Evolutionary conservation across 2,113 vertebrate species (phyloP).

Genomic region (Podiceps cristatus): DNA sequence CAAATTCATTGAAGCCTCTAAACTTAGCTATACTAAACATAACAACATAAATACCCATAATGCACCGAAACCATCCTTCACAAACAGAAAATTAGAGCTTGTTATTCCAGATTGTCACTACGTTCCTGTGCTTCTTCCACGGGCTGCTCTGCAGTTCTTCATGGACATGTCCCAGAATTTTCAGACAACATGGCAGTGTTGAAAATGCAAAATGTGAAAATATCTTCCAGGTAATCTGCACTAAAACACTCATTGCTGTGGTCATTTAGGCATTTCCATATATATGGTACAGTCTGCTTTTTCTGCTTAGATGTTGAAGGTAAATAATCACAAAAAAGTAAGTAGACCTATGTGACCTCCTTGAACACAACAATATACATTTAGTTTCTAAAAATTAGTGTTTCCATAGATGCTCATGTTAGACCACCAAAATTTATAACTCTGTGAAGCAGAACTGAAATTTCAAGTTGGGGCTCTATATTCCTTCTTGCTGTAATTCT

Average conservation of each 20-base stretch:
- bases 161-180: slow-evolving; percentile 1
- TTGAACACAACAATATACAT: slow-evolving; percentile 39
- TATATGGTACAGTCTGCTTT: slow-evolving; percentile 9
- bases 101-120: slow-evolving; percentile 38
- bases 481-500: neutral
- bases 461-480: neutral
- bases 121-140: slow-evolving; percentile 30
- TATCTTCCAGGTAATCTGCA: slow-evolving; percentile 37
- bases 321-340: slow-evolving; percentile 60
- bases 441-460: slow-evolving; percentile 20
- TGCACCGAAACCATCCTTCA: neutral
- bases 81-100: neutral
- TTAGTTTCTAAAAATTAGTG: slow-evolving; percentile 46
- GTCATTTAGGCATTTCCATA: slow-evolving; percentile 48
- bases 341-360: slow-evolving; percentile 1
- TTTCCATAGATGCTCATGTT: neutral
- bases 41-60: neutral
- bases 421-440: slow-evolving; percentile 34
- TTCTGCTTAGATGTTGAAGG: slow-evolving; percentile 49
- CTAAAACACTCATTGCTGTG: slow-evolving; percentile 51
- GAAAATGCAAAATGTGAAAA: slow-evolving; percentile 41
- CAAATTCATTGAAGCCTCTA: neutral
- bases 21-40: neutral
- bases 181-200: slow-evolving; percentile 40
- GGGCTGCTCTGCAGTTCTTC: slow-evolving; percentile 28